These are phyloP conservation scores for Darevskia nairensis DNA, from an alignment of 2,797 vertebrate species.

Conservation along the genomic window DNA sequence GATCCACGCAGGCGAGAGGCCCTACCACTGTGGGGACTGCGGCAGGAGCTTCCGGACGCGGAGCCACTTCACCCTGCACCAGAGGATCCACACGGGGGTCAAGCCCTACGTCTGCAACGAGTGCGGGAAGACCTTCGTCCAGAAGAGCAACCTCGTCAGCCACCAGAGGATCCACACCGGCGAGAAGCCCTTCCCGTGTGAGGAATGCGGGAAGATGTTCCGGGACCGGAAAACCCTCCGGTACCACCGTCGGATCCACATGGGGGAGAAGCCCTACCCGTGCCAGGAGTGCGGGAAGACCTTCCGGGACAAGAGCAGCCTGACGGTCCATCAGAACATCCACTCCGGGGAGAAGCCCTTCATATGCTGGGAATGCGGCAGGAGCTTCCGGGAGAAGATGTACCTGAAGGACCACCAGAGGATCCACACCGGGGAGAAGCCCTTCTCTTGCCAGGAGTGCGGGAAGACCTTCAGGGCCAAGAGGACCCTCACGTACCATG, in stretches of 20 bases:
- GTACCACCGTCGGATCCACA: neutral
- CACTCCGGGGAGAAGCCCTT: constrained; percentile 85
- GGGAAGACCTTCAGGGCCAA: constrained; percentile 77
- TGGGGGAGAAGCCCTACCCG: neutral
- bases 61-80: constrained; percentile 53
- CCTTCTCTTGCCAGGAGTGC: constrained; percentile 83
- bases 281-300: constrained; percentile 4
- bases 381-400: constrained; percentile 87
- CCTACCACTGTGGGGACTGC: constrained; percentile 65
- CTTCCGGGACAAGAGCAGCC: neutral
- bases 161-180: constrained; percentile 71
- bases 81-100: constrained; percentile 67
- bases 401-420: constrained; percentile 87
- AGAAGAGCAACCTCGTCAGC: constrained; percentile 68
- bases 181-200: constrained; percentile 62
- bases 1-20: constrained; percentile 68
- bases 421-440: constrained; percentile 87
- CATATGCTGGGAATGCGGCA: constrained; percentile 83
- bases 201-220: neutral
- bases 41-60: constrained; percentile 13
- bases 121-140: constrained; percentile 72
- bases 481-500: constrained; percentile 59
- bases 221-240: neutral
- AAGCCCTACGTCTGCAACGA: constrained; percentile 69
- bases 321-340: constrained; percentile 12